Evolutionary conservation across 2,888 invertebrate genomes (phyloP).

Genomic region (Coleophora deauratella): DNA sequence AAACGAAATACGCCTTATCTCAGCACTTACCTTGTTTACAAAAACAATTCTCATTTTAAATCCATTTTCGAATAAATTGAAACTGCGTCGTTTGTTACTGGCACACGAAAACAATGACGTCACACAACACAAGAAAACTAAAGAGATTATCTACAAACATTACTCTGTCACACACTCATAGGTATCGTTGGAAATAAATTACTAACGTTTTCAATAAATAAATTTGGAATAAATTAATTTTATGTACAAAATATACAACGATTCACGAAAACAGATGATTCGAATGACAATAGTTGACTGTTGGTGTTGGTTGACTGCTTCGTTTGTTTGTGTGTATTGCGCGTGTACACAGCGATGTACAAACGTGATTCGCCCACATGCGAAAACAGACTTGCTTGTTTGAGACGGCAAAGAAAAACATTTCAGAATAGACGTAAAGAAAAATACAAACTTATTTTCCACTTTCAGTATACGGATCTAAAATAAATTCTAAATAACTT

Average conservation of each 20-base stretch:
- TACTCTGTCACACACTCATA: conserved; percentile 35
- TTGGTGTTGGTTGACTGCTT: conserved; percentile 32
- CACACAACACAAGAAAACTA: conserved; percentile 58
- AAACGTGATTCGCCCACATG: too few species aligned
- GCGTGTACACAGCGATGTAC: too few species aligned
- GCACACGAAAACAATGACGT: conserved; percentile 76
- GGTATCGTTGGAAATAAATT: conserved; percentile 23
- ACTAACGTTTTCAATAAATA: conserved; percentile 42
- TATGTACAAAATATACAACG: conserved; percentile 63
- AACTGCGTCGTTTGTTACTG: conserved; percentile 77
- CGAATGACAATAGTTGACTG: conserved; percentile 40
- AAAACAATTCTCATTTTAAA: conserved; percentile 64
- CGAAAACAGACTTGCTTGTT: too few species aligned
- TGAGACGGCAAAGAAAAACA: too few species aligned
- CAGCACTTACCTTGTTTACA: conserved; percentile 49
- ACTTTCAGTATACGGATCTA: too few species aligned
- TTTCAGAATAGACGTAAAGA: too few species aligned
- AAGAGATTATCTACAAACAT: conserved; percentile 34
- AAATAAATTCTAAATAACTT: too few species aligned
- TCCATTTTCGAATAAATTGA: conserved; percentile 65
- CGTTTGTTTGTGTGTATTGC: conserved; percentile 22
- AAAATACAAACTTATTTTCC: too few species aligned
- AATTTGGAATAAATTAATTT: conserved; percentile 49
- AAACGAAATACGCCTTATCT: conserved; percentile 26
- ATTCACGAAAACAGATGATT: conserved; percentile 66